Conservation (phyloP, 2,797 vertebrate species). For the Poeciliopsis gracilis region DNA sequence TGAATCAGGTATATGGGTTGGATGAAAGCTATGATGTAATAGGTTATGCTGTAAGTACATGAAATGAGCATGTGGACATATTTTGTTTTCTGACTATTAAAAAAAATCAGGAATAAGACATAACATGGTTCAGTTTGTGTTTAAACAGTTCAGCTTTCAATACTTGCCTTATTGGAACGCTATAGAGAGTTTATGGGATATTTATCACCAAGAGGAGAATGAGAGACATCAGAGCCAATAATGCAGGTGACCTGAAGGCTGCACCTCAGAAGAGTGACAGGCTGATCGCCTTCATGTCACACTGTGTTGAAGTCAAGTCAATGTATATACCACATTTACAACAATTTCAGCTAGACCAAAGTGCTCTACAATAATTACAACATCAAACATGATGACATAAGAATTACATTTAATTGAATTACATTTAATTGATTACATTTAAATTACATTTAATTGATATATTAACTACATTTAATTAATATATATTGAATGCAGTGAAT, state of each 20-base stretch:
- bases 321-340: no score
- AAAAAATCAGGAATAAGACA: no score
- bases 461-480: no score
- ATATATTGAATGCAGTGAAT: not conserved
- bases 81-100: not conserved
- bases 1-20: constrained; percentile 11
- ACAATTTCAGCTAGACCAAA: no score
- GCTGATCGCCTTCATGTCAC: not conserved
- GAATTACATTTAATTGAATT: no score
- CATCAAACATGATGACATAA: no score
- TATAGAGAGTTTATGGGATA: not conserved
- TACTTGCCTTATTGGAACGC: no score
- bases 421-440: no score
- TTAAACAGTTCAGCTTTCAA: not conserved
- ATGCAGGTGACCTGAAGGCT: not conserved
- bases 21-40: constrained; percentile 1
- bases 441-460: no score
- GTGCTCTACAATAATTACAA: no score
- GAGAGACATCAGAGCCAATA: not conserved
- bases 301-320: no score
- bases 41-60: not conserved
- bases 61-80: not conserved
- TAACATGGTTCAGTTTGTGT: no score
- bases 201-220: not conserved
- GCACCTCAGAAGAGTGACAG: not conserved